Evolutionary conservation across 64 coral and sea anemone species (phyloP).

Genomic region (Pocillopora verrucosa): DNA sequence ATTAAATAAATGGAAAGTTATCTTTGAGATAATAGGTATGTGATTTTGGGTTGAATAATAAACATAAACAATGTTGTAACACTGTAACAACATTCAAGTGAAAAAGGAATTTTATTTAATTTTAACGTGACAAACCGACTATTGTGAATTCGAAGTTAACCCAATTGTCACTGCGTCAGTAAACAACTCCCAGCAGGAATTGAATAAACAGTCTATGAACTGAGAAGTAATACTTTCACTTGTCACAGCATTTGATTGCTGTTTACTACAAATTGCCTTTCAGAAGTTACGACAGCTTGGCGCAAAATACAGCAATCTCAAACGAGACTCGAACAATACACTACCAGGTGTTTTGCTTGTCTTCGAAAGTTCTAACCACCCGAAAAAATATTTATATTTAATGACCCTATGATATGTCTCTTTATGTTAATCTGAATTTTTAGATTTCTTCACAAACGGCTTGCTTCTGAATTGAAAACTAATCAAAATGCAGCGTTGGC

Average conservation of each 20-base stretch:
- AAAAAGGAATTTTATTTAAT: conserved; percentile 6
- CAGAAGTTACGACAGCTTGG: background rate
- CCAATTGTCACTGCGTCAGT: background rate
- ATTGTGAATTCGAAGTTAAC: background rate
- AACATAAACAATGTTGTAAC: too few species aligned
- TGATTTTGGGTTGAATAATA: too few species aligned
- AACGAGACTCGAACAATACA: background rate
- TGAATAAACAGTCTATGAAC: conserved; percentile 10
- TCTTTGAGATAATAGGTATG: too few species aligned
- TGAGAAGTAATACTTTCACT: background rate
- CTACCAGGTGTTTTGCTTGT: background rate
- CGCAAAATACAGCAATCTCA: background rate
- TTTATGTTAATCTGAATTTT: conserved; percentile 14
- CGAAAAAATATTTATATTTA: conserved; percentile 38
- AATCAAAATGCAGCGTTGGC: background rate
- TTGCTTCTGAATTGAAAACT: background rate
- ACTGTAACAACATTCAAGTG: background rate
- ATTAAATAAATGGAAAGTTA: too few species aligned
- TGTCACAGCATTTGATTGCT: background rate
- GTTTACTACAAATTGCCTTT: conserved; percentile 14
- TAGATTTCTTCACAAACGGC: background rate
- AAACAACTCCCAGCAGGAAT: conserved; percentile 26
- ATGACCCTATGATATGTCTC: conserved; percentile 10
- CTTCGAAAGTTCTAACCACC: background rate
- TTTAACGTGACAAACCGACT: conserved; percentile 12